Conservation (phyloP, 2,797 vertebrate species). For the Euthynnus affinis region DNA sequence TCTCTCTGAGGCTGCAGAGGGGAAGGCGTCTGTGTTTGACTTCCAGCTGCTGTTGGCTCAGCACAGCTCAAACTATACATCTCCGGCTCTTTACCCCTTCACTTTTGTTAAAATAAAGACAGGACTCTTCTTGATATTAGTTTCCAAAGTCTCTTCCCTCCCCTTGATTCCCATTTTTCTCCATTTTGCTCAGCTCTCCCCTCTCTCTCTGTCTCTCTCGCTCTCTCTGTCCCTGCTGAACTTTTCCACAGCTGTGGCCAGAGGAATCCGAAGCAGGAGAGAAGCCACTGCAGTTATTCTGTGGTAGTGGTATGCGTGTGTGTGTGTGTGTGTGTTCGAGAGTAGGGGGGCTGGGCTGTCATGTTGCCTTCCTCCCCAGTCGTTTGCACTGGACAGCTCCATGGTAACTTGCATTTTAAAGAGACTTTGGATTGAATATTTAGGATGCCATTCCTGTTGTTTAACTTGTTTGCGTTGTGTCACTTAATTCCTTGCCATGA, state of each 20-base stretch:
- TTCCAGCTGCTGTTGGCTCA: conserved; percentile 42
- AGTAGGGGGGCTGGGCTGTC: conserved; percentile 64
- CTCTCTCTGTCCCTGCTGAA: conserved; percentile 59
- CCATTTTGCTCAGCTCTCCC: conserved; percentile 47
- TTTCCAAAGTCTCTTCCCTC: conserved; percentile 40
- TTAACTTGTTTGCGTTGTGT: conserved; percentile 80
- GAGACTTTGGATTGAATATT: conserved; percentile 75
- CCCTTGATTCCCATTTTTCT: conserved; percentile 38
- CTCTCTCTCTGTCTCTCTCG: no score
- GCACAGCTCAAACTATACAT: conserved; percentile 6
- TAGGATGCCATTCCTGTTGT: conserved; percentile 82
- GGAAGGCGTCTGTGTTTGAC: conserved; percentile 59
- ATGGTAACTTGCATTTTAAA: conserved; percentile 81
- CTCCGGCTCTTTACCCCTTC: conserved; percentile 25
- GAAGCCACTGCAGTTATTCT: conserved; percentile 63
- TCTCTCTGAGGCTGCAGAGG: conserved; percentile 44
- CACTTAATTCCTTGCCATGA: conserved; percentile 74
- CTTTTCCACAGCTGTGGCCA: conserved; percentile 81
- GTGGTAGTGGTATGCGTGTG: conserved; percentile 35
- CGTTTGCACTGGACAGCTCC: conserved; percentile 76
- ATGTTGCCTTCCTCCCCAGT: conserved; percentile 76
- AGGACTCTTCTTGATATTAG: conserved; percentile 39
- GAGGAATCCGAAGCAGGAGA: conserved; percentile 73
- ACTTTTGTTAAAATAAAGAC: conserved; percentile 26
- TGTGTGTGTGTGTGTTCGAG: conserved; percentile 41